Evolutionary conservation across 2,113 vertebrate species (phyloP).

Genomic region (Smithornis capensis): DNA sequence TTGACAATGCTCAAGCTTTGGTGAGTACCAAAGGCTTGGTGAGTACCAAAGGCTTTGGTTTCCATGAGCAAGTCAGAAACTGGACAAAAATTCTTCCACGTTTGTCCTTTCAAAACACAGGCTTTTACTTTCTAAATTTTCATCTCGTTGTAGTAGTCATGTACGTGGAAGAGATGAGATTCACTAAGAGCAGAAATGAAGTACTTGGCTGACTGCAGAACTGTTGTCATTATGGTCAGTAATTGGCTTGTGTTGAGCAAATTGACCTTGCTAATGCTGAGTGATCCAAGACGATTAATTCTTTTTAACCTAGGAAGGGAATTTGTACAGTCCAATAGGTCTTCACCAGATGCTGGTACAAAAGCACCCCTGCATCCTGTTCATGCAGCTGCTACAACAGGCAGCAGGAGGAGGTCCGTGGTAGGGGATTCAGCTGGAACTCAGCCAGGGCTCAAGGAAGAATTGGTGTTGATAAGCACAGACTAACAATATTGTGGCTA

Average conservation of each 20-base stretch:
- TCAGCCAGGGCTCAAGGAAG: background rate
- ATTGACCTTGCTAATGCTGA: background rate
- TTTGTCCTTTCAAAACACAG: background rate
- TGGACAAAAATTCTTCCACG: background rate
- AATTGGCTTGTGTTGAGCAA: background rate
- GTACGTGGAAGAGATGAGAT: background rate
- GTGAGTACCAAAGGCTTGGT: no score
- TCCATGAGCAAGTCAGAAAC: background rate
- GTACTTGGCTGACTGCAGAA: background rate
- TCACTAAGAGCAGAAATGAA: background rate
- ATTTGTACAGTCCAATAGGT: background rate
- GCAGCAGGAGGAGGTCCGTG: background rate
- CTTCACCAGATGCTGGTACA: background rate
- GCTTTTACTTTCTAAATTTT: background rate
- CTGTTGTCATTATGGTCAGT: background rate
- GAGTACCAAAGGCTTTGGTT: no score
- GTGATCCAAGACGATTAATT: background rate
- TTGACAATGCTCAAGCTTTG: background rate
- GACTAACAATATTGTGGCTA: background rate
- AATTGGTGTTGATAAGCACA: background rate
- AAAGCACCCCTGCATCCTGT: fast-evolving
- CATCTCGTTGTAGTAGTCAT: background rate
- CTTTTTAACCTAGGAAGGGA: background rate
- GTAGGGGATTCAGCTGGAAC: background rate
- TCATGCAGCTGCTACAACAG: fast-evolving